Evolutionary conservation across 2,113 vertebrate species (phyloP).

Genomic region (Cryptotis parvus): DNA sequence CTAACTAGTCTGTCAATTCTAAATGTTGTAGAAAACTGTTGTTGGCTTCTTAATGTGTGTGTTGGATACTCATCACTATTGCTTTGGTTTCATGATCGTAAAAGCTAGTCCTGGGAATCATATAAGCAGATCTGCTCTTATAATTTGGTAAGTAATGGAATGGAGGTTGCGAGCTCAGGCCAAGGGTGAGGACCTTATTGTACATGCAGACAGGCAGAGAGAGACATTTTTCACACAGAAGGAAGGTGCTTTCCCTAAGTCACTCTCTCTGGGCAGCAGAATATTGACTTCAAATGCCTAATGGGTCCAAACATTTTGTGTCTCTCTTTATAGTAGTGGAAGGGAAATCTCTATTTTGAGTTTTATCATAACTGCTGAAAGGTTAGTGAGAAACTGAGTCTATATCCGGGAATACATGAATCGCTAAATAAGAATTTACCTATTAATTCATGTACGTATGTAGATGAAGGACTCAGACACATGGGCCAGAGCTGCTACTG

Average conservation of each 20-base stretch:
- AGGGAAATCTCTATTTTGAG: background rate
- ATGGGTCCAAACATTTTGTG: background rate
- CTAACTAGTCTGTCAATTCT: background rate
- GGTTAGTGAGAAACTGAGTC: background rate
- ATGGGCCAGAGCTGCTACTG: too few species aligned
- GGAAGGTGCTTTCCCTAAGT: background rate
- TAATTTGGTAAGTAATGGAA: background rate
- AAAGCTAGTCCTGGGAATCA: background rate
- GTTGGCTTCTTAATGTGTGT: background rate
- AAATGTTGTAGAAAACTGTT: too few species aligned
- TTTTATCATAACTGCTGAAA: background rate
- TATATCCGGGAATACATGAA: background rate
- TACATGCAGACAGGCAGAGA: fast-evolving
- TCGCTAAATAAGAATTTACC: background rate
- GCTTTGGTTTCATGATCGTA: background rate
- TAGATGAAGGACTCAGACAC: too few species aligned
- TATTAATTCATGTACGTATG: background rate
- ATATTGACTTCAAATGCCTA: background rate
- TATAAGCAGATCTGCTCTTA: background rate
- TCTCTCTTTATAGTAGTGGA: background rate
- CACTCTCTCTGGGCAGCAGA: background rate
- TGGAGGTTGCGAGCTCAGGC: background rate
- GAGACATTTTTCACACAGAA: background rate
- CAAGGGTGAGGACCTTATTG: background rate
- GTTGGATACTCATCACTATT: fast-evolving